Base-by-base conservation (phyloP, 2,113 vertebrate genomes). In the Formicarius rufipectus region DNA sequence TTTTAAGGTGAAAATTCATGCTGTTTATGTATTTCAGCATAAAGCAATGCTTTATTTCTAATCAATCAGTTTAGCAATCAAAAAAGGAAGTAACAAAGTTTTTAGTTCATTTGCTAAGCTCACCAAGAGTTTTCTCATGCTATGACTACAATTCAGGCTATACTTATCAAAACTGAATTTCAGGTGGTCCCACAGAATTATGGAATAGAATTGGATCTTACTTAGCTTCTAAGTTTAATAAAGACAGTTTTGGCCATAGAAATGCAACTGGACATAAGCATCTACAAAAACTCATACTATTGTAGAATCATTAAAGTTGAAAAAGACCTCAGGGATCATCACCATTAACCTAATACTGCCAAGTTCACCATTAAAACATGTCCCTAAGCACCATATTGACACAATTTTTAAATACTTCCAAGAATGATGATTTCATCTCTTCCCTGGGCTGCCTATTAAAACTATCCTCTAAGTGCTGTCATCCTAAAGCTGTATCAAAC, bases 381-480 rank as follows among this genome's bases (percentile, higher is more conserved):
- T 40, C 11, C 17, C 17, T 40, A 49, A 69, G 3, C 17, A 63
- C 12, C 14, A 55, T 2, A 27, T 6, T 14, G 15, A 4, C 14
- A 14, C 0, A 1, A 12, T 55, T 75, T 55, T 49, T 40, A 7
- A 76, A 42, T 9, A 19, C 12, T 49, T 69, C 30, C 30, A 22
- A 17, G 17, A 7, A 25, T 75, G 17, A 6, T 40, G 11, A 53
- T 42, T 69, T 24, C 5, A 22, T 30, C 7, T 31, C 7, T 68
- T 60, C 17, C 21, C 21, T 15, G 21, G n/a, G 22, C 9, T 55
- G 9, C 4, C 35, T 42, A 13, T 56, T 69, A 37, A 55, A 69
- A 7, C 5, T 37, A 14, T 9, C 0, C 0, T 31, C 39, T 62
- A 69, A 16, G 9, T 49, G 18, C 12, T 83, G 14, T 40, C 63